Evolutionary conservation across 2,113 vertebrate species (phyloP), one percentile per base, ranked within the genome.

Genomic region (Seriola quinqueradiata): DNA sequence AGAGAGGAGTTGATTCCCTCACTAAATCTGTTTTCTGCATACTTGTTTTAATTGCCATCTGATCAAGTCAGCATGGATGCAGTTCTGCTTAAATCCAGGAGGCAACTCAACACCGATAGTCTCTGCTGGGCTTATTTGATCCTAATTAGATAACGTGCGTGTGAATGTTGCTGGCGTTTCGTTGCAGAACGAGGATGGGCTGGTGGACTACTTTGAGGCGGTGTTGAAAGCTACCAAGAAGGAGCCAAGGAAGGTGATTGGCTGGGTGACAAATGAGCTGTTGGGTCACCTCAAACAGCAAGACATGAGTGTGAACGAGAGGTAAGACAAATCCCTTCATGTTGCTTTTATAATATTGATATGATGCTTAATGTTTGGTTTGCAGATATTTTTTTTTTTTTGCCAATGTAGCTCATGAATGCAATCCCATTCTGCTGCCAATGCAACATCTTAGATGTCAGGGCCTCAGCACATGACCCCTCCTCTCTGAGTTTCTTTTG

Each of bases 181-280:
- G 58, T 76, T 82, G 89, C 92, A 99, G 98, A 99, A 96, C 75
- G 97, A 99, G 93, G 97, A 97, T 0, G 97, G 97, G 66, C 95
- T 99, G 85, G 81, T 96, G 85, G 97, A 98, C 40, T 99, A 96
- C 92, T 99, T 98, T 90, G 96, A 98, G 89, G 90, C 81, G 2
- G 96, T 99, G 81, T 86, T 97, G 52, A 95, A 93, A 88, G 89
- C 89, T 74, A 97, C 97, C 28, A 95, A 89, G 54, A 96, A 93
- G 92, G 96, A 96, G 87, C 97, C 97, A 3, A 96, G 95, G 91
- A 98, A 96, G 84, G 97, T 97, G 91, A 96, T 98, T 38, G 97
- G 96, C 90, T 99, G 98, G 99, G 92, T 99, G 92, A 95, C 97
- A 14, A 97, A 97, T 0, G 95, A 96, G 84, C 90, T 98, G 11